Conservation (phyloP, 1,140 invertebrate genomes). For the Bombyx mori region ASM3026992v2 NC_085113.1:4848501-4849000, state of each 20-base stretch:
- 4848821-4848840: not conserved
- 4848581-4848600: no score
- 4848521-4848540: no score
- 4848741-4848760: slow-evolving; percentile 53
- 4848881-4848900: slow-evolving; percentile 13
- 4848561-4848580: no score
- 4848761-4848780: slow-evolving; percentile 45
- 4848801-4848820: slow-evolving; percentile 3
- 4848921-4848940: slow-evolving; percentile 11
- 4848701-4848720: slow-evolving; percentile 48
- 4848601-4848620: no score
- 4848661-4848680: slow-evolving; percentile 32
- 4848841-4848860: slow-evolving; percentile 2
- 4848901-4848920: not conserved
- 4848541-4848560: no score
- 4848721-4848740: slow-evolving; percentile 36
- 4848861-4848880: no score
- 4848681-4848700: slow-evolving; percentile 2
- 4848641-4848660: slow-evolving; percentile 25
- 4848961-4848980: slow-evolving; percentile 28
- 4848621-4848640: no score
- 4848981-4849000: slow-evolving; percentile 43
- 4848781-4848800: slow-evolving; percentile 43
- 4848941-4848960: slow-evolving; percentile 20
- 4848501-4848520: no score